Percentiles rank a stretch among this genome's conserved stretches.
phyloP scores from a whole-genome alignment of 2,888 invertebrate genomes.

The Xestobium rufovillosum region DNA sequence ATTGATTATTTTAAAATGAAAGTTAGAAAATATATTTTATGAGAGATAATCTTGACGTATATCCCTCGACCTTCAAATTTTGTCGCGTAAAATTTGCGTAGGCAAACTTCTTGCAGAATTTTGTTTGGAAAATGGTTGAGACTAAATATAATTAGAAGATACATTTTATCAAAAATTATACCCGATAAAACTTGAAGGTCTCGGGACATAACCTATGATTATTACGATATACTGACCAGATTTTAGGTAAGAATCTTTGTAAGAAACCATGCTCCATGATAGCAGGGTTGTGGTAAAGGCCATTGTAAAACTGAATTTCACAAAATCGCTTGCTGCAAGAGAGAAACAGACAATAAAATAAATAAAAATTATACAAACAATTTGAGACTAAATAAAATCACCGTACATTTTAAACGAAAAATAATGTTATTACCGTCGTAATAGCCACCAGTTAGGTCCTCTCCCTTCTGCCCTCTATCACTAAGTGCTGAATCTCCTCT shows the following conservation, averaged over 20 bases:
- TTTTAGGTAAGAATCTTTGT: conserved; percentile 44
- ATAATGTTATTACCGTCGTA: conserved; percentile 48
- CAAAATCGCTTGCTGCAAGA: conserved; percentile 48
- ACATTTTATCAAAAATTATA: conserved; percentile 5
- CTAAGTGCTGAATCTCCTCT: conserved; percentile 47
- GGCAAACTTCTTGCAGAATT: no score
- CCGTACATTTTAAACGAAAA: conserved; percentile 2
- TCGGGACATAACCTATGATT: conserved; percentile 5
- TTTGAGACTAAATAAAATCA: not conserved
- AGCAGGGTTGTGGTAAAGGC: conserved; percentile 49
- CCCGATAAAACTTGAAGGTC: no score
- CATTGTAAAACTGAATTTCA: conserved; percentile 52
- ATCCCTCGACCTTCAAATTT: no score
- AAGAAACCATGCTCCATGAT: conserved; percentile 49
- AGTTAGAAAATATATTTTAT: no score
- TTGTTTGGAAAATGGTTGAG: no score
- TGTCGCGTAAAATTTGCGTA: no score
- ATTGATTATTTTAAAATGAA: no score
- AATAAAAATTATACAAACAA: not conserved
- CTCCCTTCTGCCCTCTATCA: conserved; percentile 45
- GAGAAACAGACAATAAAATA: conserved; percentile 5
- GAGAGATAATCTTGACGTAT: no score
- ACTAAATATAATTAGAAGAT: no score
- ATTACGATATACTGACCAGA: conserved; percentile 33
- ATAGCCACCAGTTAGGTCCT: conserved; percentile 51